Conservation (phyloP, 2,888 invertebrate genomes). For the Maniola hyperantus region DNA sequence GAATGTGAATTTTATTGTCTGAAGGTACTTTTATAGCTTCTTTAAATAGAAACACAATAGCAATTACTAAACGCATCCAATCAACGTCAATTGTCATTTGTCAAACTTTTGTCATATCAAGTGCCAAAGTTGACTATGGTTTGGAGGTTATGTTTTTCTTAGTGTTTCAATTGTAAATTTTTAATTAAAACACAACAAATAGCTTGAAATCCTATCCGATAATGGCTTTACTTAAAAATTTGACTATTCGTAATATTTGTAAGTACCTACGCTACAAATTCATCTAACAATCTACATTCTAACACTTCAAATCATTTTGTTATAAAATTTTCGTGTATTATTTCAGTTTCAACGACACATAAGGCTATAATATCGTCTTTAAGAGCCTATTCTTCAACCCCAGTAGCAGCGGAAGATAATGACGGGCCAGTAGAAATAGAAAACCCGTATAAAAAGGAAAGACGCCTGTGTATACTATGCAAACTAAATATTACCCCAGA, state of each 20-base stretch:
- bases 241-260: conserved; percentile 30
- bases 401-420: conserved; percentile 42
- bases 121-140: too few relatives aligned
- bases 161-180: not conserved
- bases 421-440: conserved; percentile 83
- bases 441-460: conserved; percentile 92
- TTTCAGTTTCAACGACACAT: conserved; percentile 55
- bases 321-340: not conserved
- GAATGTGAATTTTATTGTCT: too few relatives aligned
- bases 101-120: too few relatives aligned
- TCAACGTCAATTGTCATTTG: too few relatives aligned
- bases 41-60: too few relatives aligned
- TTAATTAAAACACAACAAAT: not conserved
- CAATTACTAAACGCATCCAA: too few relatives aligned
- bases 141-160: not conserved
- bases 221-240: conserved; percentile 32
- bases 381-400: conserved; percentile 52
- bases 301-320: not conserved
- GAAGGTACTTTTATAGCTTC: too few relatives aligned
- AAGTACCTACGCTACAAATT: conserved; percentile 10
- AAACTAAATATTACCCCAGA: conserved; percentile 90
- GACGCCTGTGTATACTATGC: conserved; percentile 90
- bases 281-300: not conserved
- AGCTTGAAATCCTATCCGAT: not conserved
- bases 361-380: conserved; percentile 46